These are phyloP conservation scores for Apodemia zela DNA, from an alignment of 2,888 invertebrate genomes.

Conservation along the genomic window DNA sequence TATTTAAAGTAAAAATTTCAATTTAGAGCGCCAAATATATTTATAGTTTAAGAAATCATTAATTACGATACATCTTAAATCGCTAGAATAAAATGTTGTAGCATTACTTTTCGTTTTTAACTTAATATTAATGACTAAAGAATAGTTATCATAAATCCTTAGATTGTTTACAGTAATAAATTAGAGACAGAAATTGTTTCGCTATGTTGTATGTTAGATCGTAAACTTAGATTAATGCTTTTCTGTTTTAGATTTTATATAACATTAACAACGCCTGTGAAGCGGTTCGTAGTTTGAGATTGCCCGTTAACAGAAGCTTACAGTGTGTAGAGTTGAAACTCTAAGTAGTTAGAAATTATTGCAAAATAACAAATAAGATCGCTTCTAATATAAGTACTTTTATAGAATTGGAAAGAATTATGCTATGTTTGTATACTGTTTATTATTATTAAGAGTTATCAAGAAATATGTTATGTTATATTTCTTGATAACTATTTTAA, in stretches of 20 bases:
- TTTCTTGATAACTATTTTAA: too few relatives aligned
- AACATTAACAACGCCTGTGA: conserved; percentile 44
- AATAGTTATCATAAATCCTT: conserved; percentile 18
- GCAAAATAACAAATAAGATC: conserved; percentile 7
- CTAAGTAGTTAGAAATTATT: conserved; percentile 17
- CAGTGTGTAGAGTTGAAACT: not conserved
- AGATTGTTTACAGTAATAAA: conserved; percentile 20
- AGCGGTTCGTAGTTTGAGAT: conserved; percentile 17
- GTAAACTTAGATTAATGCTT: conserved; percentile 32
- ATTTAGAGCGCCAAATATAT: too few relatives aligned
- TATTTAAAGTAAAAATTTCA: too few relatives aligned
- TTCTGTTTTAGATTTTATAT: conserved; percentile 40
- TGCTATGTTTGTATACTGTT: too few relatives aligned
- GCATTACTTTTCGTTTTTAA: too few relatives aligned
- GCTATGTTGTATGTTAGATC: conserved; percentile 21
- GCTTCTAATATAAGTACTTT: not conserved
- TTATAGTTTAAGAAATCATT: too few relatives aligned
- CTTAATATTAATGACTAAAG: not conserved
- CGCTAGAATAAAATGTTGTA: too few relatives aligned
- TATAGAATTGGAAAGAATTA: not conserved
- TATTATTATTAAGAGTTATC: too few relatives aligned
- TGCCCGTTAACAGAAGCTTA: conserved; percentile 2
- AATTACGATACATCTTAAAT: too few relatives aligned
- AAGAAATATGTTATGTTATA: too few relatives aligned
- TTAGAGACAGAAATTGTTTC: conserved; percentile 10